Evolutionary conservation across 2,797 vertebrate genomes (phyloP), one percentile per base, ranked within the genome.

Genomic region (Poecilia picta): DNA sequence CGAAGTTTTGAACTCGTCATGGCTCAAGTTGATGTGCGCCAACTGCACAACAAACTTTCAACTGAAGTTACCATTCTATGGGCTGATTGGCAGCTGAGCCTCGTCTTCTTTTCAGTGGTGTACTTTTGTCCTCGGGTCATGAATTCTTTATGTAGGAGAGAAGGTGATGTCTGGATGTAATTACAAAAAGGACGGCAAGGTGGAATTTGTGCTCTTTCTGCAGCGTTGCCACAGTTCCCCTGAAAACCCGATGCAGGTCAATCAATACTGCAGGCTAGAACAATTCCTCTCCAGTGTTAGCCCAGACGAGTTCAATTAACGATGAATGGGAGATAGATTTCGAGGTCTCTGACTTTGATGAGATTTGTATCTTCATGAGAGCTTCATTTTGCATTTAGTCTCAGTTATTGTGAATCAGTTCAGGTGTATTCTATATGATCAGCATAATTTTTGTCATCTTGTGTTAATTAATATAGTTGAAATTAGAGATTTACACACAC

Each of bases 241-340:
- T 82, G 77, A 88, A 89, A 79, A 72, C 71, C 20, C 25, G 0
- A 49, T 64, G 71, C 86, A 76, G 86, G 66, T 75, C 80, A 90
- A 93, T 94, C 93, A 88, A 93, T 94, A 93, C 75, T 51, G 51
- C 64, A 79, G 85, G 83, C 88, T 88, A 92, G 90, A 90, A 85
- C 87, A 86, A 85, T 84, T 87, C 86, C 77, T 82, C 81, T 62
- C 89, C 83, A 91, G 83, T 79, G 84, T 82, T 86, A 70, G 88
- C 83, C 87, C 85, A 87, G 85, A 89, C 85, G 89, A 85, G 86
- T 92, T 90, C 86, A 89, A 91, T 89, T 89, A 91, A 87, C 83
- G 82, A 73, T 78, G 82, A 89, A 87, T 78, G 75, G 53, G 81
- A 83, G 87, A 88, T 89, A 81, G 87, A 91, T 86, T 87, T 83